phyloP scores from a whole-genome alignment of 2,113 vertebrate genomes.

The Mirounga angustirostris region DNA sequence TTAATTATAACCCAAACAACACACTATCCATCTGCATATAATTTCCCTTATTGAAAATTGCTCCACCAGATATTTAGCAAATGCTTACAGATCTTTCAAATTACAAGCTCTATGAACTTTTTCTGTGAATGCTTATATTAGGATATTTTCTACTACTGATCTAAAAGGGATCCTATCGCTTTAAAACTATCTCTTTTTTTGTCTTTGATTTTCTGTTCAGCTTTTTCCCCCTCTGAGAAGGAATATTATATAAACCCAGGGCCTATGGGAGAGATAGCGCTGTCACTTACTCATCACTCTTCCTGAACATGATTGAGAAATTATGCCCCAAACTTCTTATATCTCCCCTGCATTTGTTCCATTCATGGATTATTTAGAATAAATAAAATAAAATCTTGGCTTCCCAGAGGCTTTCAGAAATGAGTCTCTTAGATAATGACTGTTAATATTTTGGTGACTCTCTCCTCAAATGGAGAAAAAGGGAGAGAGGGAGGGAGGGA shows the following conservation, averaged over 20 bases:
- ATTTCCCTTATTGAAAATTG: constrained; percentile 68
- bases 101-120: constrained; percentile 65
- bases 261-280: not conserved
- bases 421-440: not conserved
- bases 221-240: not conserved
- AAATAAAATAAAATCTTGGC: constrained; percentile 27
- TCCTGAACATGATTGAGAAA: constrained; percentile 28
- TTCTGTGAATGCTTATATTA: constrained; percentile 57
- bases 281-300: not conserved
- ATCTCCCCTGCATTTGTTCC: not conserved
- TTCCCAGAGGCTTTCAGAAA: constrained; percentile 5
- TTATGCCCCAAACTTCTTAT: not conserved
- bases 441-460: not conserved
- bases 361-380: constrained; percentile 30
- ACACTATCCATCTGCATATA: constrained; percentile 62
- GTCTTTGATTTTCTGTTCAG: constrained; percentile 37
- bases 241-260: not conserved
- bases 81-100: constrained; percentile 73
- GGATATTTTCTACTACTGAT: constrained; percentile 61
- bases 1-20: constrained; percentile 75
- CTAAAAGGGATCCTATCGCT: constrained; percentile 50
- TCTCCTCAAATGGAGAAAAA: not conserved
- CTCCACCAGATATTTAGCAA: constrained; percentile 73
- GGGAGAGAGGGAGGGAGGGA: no score
- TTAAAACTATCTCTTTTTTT: not conserved